Percentiles rank a stretch among this genome's conserved stretches.
Evolutionary conservation across 2,113 vertebrate genomes (phyloP).

Genomic region (Pandion haliaetus): DNA sequence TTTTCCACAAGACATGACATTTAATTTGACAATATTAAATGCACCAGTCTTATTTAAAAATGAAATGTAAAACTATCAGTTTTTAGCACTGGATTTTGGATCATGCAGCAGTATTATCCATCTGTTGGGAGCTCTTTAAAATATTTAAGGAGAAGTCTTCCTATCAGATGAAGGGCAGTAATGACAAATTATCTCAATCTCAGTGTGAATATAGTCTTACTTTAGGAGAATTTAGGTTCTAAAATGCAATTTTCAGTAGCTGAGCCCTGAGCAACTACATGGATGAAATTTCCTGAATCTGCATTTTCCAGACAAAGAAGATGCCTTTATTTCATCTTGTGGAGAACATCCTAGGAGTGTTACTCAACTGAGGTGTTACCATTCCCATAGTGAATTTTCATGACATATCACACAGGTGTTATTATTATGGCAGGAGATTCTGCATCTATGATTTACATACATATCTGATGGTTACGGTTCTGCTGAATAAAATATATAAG

Average conservation of each 20-base stretch:
- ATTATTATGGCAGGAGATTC: neutral
- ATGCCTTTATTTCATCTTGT: neutral
- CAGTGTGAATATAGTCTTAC: neutral
- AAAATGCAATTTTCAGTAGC: neutral
- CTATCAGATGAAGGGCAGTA: neutral
- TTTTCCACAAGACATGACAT: neutral
- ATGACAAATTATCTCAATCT: neutral
- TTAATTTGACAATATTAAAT: conserved; percentile 8
- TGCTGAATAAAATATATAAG: neutral
- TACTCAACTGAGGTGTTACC: neutral
- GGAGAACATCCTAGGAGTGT: neutral
- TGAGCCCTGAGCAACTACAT: neutral
- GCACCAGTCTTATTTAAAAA: neutral
- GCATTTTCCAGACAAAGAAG: neutral
- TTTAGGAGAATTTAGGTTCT: neutral
- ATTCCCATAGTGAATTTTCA: neutral
- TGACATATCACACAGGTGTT: neutral
- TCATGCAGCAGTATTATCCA: neutral
- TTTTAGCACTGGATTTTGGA: conserved; percentile 16
- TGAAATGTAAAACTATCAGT: neutral
- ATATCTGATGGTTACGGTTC: neutral
- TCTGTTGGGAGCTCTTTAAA: conserved; percentile 18
- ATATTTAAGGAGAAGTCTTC: conserved; percentile 7
- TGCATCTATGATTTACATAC: neutral
- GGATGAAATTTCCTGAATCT: neutral